Evolutionary conservation across 2,888 invertebrate genomes (phyloP).

Genomic region (Apotomis betuletana): DNA sequence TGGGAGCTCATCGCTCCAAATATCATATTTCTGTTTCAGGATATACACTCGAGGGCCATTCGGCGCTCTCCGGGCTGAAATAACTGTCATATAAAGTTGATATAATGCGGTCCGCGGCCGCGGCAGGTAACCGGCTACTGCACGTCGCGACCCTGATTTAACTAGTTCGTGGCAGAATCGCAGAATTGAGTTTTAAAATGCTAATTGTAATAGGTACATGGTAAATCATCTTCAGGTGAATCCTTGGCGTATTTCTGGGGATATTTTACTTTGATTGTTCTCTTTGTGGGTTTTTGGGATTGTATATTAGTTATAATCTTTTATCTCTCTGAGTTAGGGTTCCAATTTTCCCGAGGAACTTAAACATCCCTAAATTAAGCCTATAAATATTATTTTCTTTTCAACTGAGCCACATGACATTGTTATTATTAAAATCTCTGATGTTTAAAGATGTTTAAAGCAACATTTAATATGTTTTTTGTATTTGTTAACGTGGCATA

Average conservation of each 20-base stretch:
- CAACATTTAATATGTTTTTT: too few relatives aligned
- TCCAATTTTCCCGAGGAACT: too few relatives aligned
- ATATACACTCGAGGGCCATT: conserved; percentile 41
- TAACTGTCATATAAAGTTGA: conserved; percentile 43
- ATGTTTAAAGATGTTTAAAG: too few relatives aligned
- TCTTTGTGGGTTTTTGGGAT: too few relatives aligned
- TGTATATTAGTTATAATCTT: too few relatives aligned
- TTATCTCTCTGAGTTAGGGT: too few relatives aligned
- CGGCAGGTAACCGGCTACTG: conserved; percentile 36
- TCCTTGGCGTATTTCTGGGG: not conserved
- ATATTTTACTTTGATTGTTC: too few relatives aligned
- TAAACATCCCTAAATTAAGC: too few relatives aligned
- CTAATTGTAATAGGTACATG: conserved; percentile 18
- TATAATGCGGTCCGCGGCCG: conserved; percentile 40
- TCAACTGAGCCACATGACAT: too few relatives aligned
- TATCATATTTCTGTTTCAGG: conserved; percentile 42
- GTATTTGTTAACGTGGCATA: too few relatives aligned
- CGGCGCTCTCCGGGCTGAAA: conserved; percentile 38
- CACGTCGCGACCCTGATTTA: conserved; percentile 37
- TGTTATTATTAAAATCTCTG: too few relatives aligned
- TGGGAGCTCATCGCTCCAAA: conserved; percentile 40
- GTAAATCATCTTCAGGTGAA: conserved; percentile 3
- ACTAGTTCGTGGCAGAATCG: conserved; percentile 34
- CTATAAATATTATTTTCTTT: too few relatives aligned
- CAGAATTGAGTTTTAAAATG: conserved; percentile 34